Conservation (phyloP, 2,113 vertebrate species). For the Poeciliopsis occidentalis region DNA sequence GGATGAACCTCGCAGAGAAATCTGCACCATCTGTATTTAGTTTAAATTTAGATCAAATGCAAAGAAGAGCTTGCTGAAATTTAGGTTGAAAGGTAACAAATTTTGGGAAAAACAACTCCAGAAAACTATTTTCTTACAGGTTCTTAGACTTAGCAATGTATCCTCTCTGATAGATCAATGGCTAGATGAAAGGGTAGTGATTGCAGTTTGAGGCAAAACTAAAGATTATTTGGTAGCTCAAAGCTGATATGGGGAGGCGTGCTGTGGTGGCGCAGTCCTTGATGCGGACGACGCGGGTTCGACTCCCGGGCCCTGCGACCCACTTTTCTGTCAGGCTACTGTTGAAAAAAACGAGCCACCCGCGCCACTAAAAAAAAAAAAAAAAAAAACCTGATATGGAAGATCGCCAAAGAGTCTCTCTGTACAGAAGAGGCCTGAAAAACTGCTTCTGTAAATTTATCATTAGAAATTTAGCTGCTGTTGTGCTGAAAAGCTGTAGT, state of each 20-base stretch:
- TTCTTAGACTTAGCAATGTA: neutral
- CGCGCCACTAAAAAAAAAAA: no score
- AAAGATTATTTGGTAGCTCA: no score
- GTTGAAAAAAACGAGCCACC: no score
- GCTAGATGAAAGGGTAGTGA: neutral
- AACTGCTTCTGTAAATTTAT: neutral
- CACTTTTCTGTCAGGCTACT: no score
- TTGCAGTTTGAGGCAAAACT: no score
- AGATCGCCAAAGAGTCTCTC: neutral
- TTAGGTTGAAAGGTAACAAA: neutral
- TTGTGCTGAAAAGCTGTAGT: neutral
- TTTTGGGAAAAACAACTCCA: neutral
- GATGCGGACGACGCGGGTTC: no score
- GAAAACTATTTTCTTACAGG: neutral
- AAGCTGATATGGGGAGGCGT: no score
- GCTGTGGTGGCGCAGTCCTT: no score
- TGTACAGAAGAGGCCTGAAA: neutral
- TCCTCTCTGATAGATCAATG: neutral
- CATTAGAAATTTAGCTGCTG: neutral
- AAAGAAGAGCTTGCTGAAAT: neutral
- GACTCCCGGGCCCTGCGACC: no score
- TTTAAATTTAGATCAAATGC: neutral
- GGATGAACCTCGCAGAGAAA: neutral
- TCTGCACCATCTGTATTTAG: slow-evolving; percentile 1
- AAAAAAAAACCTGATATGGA: no score